Base-by-base conservation (phyloP, 2,888 invertebrate species). In the Muschampia plurimacula region DNA sequence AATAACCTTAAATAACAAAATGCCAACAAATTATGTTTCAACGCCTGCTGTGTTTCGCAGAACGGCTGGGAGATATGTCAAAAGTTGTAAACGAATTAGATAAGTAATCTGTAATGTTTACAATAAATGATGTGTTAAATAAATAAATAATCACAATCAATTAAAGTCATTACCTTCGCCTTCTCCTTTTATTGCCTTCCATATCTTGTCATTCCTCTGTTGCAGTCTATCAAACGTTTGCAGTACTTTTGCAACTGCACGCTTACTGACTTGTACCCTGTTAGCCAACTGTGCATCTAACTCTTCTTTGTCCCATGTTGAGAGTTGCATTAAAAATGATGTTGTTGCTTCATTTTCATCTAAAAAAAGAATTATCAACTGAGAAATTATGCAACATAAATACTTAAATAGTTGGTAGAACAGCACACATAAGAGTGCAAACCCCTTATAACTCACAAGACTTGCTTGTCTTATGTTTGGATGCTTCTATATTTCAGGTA, bases 291-390 rank as follows among this genome's bases (percentile, higher is more conserved):
- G 98, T 79, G 99, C 99, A 83, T 99, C 99, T 71, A 99, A 92
- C 86, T 99, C 99, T 84, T 99, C 98, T 84, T 99, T 98, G 87
- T 99, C 99, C 99, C 99, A 99, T 0, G 99, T 99, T 1, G 99
- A 99, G 57, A 99, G 89, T 85, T 99, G 98, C 92, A 98, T 97
- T 62, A 99, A 95, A 90, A 99, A 99, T 7, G 98, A 98, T 9
- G 98, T 99, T 9, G 99, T 99, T 0, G 98, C 98, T 91, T 98
- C 98, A 90, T 98, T 98, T 90, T 99, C 99, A 95, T 99, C 98
- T 98, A 84, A 60, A 93, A 93, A 49, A 68, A 78, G 68, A 49
- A 77, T 59, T 32, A 9, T 12, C 9, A 22, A 7, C 5, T 9
- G 2, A 7, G 13, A 28, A 55, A 32, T 13, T 2, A 22, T 32